Evolutionary conservation across 2,888 invertebrate species (phyloP).

Genomic region (Drosophila rellima): DNA sequence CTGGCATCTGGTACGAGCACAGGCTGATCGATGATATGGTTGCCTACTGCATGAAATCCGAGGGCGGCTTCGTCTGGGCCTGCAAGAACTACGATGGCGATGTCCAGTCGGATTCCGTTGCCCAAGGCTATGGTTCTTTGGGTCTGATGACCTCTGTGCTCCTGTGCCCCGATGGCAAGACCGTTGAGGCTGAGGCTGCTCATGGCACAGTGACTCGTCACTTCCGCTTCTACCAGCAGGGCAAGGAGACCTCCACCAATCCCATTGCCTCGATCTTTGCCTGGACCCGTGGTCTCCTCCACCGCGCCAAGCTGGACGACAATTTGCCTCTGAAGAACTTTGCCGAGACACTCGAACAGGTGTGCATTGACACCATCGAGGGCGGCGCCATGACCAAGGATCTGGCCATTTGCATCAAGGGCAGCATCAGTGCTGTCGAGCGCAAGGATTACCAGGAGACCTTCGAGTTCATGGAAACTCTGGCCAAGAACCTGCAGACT

Average conservation of each 20-base stretch:
- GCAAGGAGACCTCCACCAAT: slow-evolving; percentile 99
- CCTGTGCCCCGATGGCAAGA: slow-evolving; percentile 98
- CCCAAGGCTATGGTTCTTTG: slow-evolving; percentile 98
- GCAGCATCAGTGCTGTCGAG: slow-evolving; percentile 91
- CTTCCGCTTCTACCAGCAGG: slow-evolving; percentile 95
- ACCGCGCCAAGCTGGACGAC: slow-evolving; percentile 96
- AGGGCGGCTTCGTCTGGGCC: slow-evolving; percentile 99
- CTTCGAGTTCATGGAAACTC: slow-evolving; percentile 97
- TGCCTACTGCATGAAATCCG: slow-evolving; percentile 98
- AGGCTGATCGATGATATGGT: slow-evolving; percentile 99
- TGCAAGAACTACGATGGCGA: slow-evolving; percentile 99
- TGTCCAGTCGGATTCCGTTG: slow-evolving; percentile 99
- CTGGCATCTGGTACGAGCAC: slow-evolving; percentile 98
- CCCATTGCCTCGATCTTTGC: slow-evolving; percentile 99
- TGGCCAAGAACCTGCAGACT: slow-evolving; percentile 93
- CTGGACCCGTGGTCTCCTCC: slow-evolving; percentile 97
- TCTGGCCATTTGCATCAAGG: slow-evolving; percentile 98
- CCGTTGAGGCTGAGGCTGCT: slow-evolving; percentile 99
- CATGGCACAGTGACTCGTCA: slow-evolving; percentile 98
- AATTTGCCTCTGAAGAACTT: slow-evolving; percentile 92
- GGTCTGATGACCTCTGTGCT: slow-evolving; percentile 99
- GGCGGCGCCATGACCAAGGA: slow-evolving; percentile 99
- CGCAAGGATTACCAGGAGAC: slow-evolving; percentile 97
- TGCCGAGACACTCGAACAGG: slow-evolving; percentile 94
- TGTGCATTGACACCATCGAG: slow-evolving; percentile 98